Conservation (phyloP, 92 coral and sea anemone genomes). For the Porites cylindrica region DNA sequence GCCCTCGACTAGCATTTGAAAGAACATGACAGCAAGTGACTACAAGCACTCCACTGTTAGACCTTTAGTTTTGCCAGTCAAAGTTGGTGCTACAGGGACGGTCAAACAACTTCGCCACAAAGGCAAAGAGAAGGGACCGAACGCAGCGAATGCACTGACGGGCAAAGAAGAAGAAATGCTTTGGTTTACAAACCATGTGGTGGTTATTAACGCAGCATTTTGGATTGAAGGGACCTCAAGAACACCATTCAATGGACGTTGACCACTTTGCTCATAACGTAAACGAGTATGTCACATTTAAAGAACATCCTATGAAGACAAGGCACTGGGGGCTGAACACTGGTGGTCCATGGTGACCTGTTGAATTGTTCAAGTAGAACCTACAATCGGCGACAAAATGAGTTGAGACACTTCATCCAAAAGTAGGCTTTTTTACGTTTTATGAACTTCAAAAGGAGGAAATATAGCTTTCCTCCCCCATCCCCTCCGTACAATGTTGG, state of each 20-base stretch:
- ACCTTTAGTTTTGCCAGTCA: constrained; percentile 37
- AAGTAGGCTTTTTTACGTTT: too few relatives aligned
- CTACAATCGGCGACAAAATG: not conserved
- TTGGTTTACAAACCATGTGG: constrained; percentile 41
- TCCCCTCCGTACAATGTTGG: too few relatives aligned
- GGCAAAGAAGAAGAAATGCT: constrained; percentile 35
- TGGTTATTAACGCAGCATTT: constrained; percentile 61
- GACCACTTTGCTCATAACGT: constrained; percentile 24
- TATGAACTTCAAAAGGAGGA: too few relatives aligned
- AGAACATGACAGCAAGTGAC: constrained; percentile 10
- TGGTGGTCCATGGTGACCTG: constrained; percentile 43
- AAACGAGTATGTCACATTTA: constrained; percentile 51
- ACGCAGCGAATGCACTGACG: constrained; percentile 29
- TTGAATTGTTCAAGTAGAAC: constrained; percentile 40
- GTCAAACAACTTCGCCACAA: constrained; percentile 24
- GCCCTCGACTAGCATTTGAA: constrained; percentile 35
- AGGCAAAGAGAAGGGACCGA: constrained; percentile 33
- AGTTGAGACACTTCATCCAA: too few relatives aligned
- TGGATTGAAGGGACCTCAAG: constrained; percentile 40
- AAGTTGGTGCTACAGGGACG: constrained; percentile 26
- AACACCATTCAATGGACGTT: constrained; percentile 42
- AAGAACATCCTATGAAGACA: constrained; percentile 52
- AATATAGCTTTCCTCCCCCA: too few relatives aligned
- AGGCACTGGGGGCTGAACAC: constrained; percentile 33
- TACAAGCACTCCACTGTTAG: constrained; percentile 14